Percentiles rank a stretch among this genome's conserved stretches.
These are phyloP conservation scores for Dendronephthya gigantea DNA, from an alignment of 64 coral and sea anemone species.

Conservation along the genomic window DNA sequence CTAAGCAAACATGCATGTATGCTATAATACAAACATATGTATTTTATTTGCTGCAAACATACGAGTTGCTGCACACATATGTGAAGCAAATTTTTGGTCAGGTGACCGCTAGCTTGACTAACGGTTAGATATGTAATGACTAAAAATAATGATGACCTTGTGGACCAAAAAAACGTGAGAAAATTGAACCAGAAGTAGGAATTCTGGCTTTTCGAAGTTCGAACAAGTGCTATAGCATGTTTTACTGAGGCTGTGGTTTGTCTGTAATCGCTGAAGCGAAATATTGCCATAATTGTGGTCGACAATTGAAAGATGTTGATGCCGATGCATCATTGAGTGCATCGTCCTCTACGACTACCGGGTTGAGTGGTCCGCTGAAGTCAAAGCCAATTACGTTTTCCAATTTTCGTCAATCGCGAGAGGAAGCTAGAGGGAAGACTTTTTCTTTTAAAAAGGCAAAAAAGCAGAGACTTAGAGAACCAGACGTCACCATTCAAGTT, in stretches of 20 bases:
- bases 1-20: no score
- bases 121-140: no score
- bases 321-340: no score
- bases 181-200: not conserved
- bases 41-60: no score
- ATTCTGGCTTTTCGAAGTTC: no score
- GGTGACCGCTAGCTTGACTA: no score
- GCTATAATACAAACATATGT: no score
- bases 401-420: not conserved
- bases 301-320: not conserved
- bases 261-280: slow-evolving; percentile 8
- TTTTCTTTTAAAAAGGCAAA: slow-evolving; percentile 12
- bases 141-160: no score
- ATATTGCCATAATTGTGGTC: not conserved
- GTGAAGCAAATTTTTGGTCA: no score
- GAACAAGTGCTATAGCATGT: not conserved
- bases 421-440: slow-evolving; percentile 10
- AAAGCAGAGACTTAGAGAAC: not conserved
- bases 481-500: not conserved
- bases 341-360: not conserved
- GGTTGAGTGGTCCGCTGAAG: not conserved
- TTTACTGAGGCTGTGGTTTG: not conserved
- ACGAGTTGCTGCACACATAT: no score
- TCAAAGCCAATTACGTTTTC: no score
- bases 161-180: not conserved